Evolutionary conservation across 2,797 vertebrate genomes (phyloP).

Genomic region (Hypotaenidia okinawae): DNA sequence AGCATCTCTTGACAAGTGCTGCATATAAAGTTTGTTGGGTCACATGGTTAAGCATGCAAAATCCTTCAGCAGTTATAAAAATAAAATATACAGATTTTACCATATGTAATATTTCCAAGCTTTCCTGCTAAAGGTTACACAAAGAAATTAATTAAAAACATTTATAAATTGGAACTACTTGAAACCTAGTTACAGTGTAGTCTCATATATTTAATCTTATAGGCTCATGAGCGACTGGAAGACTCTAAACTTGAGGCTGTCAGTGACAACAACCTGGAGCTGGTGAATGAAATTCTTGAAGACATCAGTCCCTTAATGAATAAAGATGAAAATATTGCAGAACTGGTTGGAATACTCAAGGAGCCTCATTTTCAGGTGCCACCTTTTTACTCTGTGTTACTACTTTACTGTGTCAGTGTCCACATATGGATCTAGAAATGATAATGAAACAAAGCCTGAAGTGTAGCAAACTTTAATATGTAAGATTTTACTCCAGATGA

Average conservation of each 20-base stretch:
- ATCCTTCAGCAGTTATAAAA: neutral
- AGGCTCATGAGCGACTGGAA: constrained; percentile 96
- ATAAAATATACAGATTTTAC: neutral
- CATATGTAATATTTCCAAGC: neutral
- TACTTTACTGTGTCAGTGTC: neutral
- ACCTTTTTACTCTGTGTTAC: neutral
- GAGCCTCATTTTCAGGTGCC: constrained; percentile 96
- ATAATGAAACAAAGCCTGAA: neutral
- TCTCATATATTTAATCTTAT: constrained; percentile 34
- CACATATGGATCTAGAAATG: neutral
- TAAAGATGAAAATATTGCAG: constrained; percentile 86
- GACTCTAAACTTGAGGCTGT: constrained; percentile 95
- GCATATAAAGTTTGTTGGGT: neutral
- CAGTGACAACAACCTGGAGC: constrained; percentile 90
- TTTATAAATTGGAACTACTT: neutral
- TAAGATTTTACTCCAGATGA: neutral
- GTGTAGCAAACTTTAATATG: neutral
- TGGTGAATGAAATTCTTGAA: constrained; percentile 93
- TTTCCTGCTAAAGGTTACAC: neutral
- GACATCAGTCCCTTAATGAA: constrained; percentile 86
- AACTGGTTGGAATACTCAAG: constrained; percentile 91
- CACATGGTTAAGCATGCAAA: neutral
- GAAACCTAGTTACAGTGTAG: neutral
- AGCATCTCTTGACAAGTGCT: neutral
- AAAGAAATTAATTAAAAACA: neutral